Percentiles rank a stretch among this genome's conserved stretches.
Conservation (phyloP, 2,113 vertebrate genomes). For the Archilochus colubris region DNA sequence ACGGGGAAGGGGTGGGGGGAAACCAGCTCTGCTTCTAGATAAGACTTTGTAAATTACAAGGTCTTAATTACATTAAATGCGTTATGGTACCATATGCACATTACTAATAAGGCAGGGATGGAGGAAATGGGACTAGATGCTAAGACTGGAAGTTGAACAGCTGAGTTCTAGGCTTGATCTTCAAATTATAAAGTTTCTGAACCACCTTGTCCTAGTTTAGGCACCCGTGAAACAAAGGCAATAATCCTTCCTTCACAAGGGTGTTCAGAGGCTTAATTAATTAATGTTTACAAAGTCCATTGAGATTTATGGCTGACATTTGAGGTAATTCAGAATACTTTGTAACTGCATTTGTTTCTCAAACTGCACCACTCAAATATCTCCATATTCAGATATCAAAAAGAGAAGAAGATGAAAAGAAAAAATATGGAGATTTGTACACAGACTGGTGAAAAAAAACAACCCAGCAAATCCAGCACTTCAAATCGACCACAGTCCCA, state of each 20-base stretch:
- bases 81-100: slow-evolving; percentile 24
- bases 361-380: neutral
- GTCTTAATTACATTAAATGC: slow-evolving; percentile 56
- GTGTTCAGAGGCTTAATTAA: slow-evolving; percentile 62
- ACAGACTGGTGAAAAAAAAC: neutral
- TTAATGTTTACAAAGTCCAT: slow-evolving; percentile 44
- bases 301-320: slow-evolving; percentile 58
- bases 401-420: neutral
- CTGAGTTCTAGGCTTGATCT: slow-evolving; percentile 1
- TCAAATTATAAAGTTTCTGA: neutral
- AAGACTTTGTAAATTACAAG: slow-evolving; percentile 46
- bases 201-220: slow-evolving; percentile 47
- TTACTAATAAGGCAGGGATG: slow-evolving; percentile 20
- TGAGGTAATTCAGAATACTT: slow-evolving; percentile 33
- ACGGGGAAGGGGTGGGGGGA: neutral
- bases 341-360: slow-evolving; percentile 19
- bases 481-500: neutral
- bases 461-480: neutral
- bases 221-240: slow-evolving; percentile 48
- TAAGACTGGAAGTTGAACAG: neutral
- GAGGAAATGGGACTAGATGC: slow-evolving; percentile 12
- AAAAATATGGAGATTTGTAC: neutral
- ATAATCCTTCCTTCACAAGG: slow-evolving; percentile 48
- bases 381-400: neutral
- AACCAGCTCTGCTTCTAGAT: slow-evolving; percentile 26